These are phyloP conservation scores for Catharus fuscescens DNA, from an alignment of 2,113 vertebrate species.

Conservation along the genomic window DNA sequence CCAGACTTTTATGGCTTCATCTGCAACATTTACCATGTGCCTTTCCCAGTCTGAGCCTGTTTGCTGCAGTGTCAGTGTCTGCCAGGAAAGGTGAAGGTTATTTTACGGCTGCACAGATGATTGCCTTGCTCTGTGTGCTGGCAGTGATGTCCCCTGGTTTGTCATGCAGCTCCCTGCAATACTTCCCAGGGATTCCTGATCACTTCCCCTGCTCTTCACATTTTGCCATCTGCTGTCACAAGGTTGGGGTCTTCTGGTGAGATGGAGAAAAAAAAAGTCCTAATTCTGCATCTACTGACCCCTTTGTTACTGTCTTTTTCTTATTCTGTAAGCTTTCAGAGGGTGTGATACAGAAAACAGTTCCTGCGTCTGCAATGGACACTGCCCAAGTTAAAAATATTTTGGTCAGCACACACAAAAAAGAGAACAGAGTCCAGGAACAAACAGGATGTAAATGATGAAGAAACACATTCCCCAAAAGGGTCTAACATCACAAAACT, in stretches of 20 bases:
- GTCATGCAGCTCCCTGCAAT: conserved; percentile 44
- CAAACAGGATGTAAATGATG: neutral
- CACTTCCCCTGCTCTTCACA: conserved; percentile 41
- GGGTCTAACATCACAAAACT: neutral
- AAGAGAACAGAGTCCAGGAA: neutral
- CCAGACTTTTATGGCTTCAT: conserved; percentile 73
- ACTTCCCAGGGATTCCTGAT: conserved; percentile 57
- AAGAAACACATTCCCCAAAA: neutral
- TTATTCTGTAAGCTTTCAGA: neutral
- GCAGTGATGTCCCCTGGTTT: conserved; percentile 35
- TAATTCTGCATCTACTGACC: neutral
- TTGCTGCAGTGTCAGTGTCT: conserved; percentile 46
- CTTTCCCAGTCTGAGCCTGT: conserved; percentile 57
- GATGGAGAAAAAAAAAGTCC: neutral
- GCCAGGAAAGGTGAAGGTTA: conserved; percentile 71
- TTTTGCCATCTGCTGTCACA: conserved; percentile 69
- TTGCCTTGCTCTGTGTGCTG: conserved; percentile 23
- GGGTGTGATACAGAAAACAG: neutral
- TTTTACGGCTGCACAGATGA: conserved; percentile 58
- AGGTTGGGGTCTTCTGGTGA: conserved; percentile 1
- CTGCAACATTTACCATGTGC: conserved; percentile 32
- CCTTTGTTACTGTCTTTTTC: neutral
- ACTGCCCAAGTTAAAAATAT: neutral
- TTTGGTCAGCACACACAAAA: too few species aligned
- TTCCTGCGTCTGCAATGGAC: rapidly evolving